Conservation (phyloP, 2,113 vertebrate genomes). For the Rallus limicola region DNA sequence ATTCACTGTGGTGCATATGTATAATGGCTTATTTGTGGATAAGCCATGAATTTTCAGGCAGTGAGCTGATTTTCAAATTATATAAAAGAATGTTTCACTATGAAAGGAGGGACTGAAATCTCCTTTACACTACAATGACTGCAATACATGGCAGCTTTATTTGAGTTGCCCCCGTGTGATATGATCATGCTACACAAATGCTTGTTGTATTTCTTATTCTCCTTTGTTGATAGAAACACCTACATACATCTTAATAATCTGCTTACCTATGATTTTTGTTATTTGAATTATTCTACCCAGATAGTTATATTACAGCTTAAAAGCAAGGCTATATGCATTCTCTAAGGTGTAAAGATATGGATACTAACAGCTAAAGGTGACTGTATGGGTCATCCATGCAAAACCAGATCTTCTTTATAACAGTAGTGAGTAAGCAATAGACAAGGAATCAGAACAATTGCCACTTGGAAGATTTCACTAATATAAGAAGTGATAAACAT, state of each 20-base stretch:
- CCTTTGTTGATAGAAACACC: background rate
- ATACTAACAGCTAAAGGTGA: background rate
- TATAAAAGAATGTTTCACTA: background rate
- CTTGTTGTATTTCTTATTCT: background rate
- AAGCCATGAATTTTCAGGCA: fast-evolving
- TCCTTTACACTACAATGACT: background rate
- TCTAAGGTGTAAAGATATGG: background rate
- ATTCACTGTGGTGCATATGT: background rate
- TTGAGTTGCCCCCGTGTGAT: background rate
- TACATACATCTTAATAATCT: background rate
- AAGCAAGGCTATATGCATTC: background rate
- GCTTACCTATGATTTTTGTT: background rate
- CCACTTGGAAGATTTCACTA: background rate
- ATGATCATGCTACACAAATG: background rate
- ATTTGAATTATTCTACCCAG: background rate
- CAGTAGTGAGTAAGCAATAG: background rate
- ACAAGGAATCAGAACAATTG: background rate
- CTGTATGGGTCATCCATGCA: background rate
- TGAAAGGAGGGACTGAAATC: background rate
- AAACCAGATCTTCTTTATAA: background rate
- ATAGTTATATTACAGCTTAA: background rate
- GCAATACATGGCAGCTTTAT: background rate
- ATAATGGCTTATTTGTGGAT: background rate
- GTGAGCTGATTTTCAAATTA: background rate
- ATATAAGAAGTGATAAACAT: background rate